Conservation (phyloP, 2,797 vertebrate species). For the Melanitta fusca region DNA sequence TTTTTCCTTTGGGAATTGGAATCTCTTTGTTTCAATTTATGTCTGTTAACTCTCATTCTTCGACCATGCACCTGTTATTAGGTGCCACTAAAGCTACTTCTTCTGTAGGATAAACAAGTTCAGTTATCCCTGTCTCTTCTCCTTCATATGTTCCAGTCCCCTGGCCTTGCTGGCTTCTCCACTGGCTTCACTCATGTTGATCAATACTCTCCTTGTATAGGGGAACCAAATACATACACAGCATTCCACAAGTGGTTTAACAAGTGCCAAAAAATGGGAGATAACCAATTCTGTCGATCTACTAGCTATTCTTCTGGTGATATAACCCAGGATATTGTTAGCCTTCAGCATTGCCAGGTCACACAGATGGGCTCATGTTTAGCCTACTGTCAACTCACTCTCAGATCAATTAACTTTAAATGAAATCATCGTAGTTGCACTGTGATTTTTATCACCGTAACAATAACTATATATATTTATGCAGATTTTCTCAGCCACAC, state of each 20-base stretch:
- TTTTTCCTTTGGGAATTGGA: background rate
- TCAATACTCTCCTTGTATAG: background rate
- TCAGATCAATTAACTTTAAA: background rate
- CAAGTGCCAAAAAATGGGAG: accelerated
- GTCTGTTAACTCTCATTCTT: background rate
- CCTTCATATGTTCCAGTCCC: accelerated
- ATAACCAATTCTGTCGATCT: background rate
- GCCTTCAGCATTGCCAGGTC: background rate
- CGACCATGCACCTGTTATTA: accelerated
- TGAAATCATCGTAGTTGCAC: background rate
- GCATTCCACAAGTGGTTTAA: background rate
- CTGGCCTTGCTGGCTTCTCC: background rate
- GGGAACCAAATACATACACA: background rate
- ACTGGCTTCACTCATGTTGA: background rate
- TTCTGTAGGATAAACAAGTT: background rate
- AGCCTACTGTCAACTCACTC: background rate
- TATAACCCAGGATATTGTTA: background rate
- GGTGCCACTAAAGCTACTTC: background rate
- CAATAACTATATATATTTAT: background rate
- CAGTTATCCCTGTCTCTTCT: background rate
- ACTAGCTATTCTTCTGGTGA: background rate
- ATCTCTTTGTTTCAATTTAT: background rate
- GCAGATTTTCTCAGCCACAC: background rate
- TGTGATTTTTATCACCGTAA: background rate
- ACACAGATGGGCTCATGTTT: background rate